Evolutionary conservation across 2,797 vertebrate species (phyloP), one percentile per base, ranked within the genome.

Genomic region (Danio aesculapii): DNA sequence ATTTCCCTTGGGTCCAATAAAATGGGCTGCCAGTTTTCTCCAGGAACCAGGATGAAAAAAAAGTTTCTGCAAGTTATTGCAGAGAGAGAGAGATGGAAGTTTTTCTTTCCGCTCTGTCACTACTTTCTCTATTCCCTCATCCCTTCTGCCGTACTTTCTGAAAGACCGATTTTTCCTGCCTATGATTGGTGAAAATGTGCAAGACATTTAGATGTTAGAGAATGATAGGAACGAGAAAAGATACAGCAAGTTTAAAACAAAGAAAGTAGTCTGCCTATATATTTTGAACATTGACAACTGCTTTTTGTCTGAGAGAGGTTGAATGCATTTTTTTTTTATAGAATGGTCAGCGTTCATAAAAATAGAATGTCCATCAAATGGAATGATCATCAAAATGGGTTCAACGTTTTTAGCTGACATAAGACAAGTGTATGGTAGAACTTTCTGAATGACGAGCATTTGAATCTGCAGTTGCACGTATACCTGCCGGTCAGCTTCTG

Each of bases 1-100:
- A 87, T 89, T 89, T 89, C 87, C 85, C 85, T 41, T 14, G 77
- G 75, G 85, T 58, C 84, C 86, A 87, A 84, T 89, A 86, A 84
- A 85, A 81, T 59, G 78, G 47, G 47, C 61, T 64, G 59, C 69
- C 69, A 43, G 73, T 84, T 87, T 81, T 86, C 69, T 62, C 49
- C 30, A 14, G 30, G 30, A 70, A 71, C 83, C 17, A 39, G 11
- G 39, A 76, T 75, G 63, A 78, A 63, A 75, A 59, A 80, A 78
- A 43, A 59, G 71, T 80, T 72, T 81, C 55, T 74, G 49, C 52
- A 80, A 72, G 62, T 75, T 72, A 71, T 79, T 84, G 80, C 75
- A 64, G 86, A 66, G 57, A 73, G 86, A 66, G 55, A 50, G 57
- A 69, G 84, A 75, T 50, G 68, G 76, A 80, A 49, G 59, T 67